Base-by-base conservation (phyloP, 1,140 invertebrate species). In the Scaptomyza montana region DNA sequence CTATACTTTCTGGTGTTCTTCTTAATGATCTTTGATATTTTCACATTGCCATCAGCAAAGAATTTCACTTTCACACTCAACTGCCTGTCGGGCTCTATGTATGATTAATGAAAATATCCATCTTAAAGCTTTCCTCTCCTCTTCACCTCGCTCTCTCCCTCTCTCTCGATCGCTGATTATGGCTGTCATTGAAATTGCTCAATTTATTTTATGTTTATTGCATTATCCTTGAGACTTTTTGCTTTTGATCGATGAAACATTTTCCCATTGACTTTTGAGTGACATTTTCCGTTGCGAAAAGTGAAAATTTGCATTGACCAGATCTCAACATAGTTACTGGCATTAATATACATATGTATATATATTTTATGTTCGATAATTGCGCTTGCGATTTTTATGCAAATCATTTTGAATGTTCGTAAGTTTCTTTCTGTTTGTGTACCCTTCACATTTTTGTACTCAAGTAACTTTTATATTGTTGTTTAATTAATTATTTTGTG, bases 241-340 rank as follows among this genome's bases (percentile, higher is more conserved):
- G 43, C 60, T 59, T 46, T 84, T 87, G 82, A 50, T 89, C 79
- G 76, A 80, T 89, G 75, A 51, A 70, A 73, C 49, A 59, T 7
- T 71, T 74, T 87, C 66, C 69, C 73, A 60, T 13, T 77, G 84
- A 89, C 84, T 82, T 36, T 87, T 87, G 84, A 87, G 84, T 87
- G 84, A 87, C 84, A 87, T 74, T 87, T 87, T 87, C 79, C 84
- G 84, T 55, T 89, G 84, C 70, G 69, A 80, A 80, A 89, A 87
- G 84, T 87, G 84, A 89, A 87, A 87, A 16, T 16, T 16, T 16
- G 16, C 0, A 16, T 16, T 16, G 21, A 25, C 21, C 21, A 2
- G 21, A 25, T 25, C 21, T 25, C 21, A 25, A 25, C 21, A 25
- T 59, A 59, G 43, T 47, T 57, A 47, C 39, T 43, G 12, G 41